These are phyloP conservation scores for Philereme transversata DNA, from an alignment of 2,888 invertebrate species.

Conservation along the genomic window DNA sequence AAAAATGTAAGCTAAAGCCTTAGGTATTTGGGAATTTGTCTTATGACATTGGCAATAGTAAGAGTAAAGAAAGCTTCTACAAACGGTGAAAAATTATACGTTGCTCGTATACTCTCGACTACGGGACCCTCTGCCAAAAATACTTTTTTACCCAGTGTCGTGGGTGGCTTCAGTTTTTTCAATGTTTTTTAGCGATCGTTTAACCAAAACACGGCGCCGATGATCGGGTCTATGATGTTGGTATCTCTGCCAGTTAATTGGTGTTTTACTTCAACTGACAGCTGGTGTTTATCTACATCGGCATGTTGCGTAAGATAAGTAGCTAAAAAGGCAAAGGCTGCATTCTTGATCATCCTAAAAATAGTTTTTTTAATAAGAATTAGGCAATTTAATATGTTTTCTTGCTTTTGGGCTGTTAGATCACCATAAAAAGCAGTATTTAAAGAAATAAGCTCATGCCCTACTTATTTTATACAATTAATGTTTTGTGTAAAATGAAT, in stretches of 20 bases:
- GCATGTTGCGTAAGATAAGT: conserved; percentile 57
- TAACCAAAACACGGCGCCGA: conserved; percentile 59
- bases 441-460: too few species aligned
- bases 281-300: conserved; percentile 38
- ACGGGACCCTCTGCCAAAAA: conserved; percentile 16
- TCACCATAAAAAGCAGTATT: too few species aligned
- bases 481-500: too few species aligned
- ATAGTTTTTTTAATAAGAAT: too few species aligned
- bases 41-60: too few species aligned
- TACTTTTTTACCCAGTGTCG: conserved; percentile 37
- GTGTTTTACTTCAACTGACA: conserved; percentile 62
- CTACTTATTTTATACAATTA: too few species aligned
- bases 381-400: too few species aligned
- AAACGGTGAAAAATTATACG: too few species aligned
- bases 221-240: conserved; percentile 40
- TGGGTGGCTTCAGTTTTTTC: conserved; percentile 47
- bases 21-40: too few species aligned
- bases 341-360: not conserved
- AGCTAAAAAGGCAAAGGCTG: conserved; percentile 38
- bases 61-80: too few species aligned
- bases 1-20: too few species aligned
- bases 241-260: conserved; percentile 65
- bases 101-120: not conserved
- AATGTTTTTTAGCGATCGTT: conserved; percentile 45
- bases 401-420: too few species aligned